These are phyloP conservation scores for Bruchidius siliquastri DNA, from an alignment of 2,888 invertebrate species.

Conservation along the genomic window DNA sequence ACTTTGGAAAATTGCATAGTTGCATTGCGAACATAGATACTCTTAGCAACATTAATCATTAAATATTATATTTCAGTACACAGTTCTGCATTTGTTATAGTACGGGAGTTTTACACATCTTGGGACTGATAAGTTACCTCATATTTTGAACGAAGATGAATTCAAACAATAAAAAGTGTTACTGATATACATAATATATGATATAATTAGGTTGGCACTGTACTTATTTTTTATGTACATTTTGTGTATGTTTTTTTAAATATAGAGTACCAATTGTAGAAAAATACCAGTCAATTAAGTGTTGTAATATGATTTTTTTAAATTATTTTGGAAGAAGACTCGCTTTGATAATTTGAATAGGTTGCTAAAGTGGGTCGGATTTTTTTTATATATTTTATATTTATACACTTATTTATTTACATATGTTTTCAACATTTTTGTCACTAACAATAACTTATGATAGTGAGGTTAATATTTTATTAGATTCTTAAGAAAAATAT, in stretches of 20 bases:
- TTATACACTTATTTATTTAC: conserved; percentile 32
- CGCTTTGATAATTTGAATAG: conserved; percentile 12
- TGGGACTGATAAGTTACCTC: conserved; percentile 39
- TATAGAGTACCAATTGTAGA: conserved; percentile 28
- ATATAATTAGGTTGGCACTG: conserved; percentile 29
- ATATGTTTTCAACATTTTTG: conserved; percentile 27
- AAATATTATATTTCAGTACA: too few species aligned
- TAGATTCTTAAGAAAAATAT: conserved; percentile 27
- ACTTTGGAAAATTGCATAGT: too few species aligned
- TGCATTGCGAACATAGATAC: too few species aligned
- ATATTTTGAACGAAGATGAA: conserved; percentile 25
- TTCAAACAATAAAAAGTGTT: conserved; percentile 18
- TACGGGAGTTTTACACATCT: conserved; percentile 22
- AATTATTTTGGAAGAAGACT: not conserved
- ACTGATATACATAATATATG: conserved; percentile 7
- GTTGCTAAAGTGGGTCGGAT: conserved; percentile 19
- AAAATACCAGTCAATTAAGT: conserved; percentile 38
- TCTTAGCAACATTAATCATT: too few species aligned
- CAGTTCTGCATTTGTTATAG: not conserved
- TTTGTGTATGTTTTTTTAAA: conserved; percentile 27
- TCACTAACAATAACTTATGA: conserved; percentile 30
- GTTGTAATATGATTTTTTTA: conserved; percentile 18
- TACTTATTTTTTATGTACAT: conserved; percentile 37
- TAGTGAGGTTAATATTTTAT: conserved; percentile 32
- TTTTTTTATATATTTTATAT: conserved; percentile 29